Evolutionary conservation across 2,888 invertebrate genomes (phyloP).

Genomic region (Scaptomyza flava): DNA sequence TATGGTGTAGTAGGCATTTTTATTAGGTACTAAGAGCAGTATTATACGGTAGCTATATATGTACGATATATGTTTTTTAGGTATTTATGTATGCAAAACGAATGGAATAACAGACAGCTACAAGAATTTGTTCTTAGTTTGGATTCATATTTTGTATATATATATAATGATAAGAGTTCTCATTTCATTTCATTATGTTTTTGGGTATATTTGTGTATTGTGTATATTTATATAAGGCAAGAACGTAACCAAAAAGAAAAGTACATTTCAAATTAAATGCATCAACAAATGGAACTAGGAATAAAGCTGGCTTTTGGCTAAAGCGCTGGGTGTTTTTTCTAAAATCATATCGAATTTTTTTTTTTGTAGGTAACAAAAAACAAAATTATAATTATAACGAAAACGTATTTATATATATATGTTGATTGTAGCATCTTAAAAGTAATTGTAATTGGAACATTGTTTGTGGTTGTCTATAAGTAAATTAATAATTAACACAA

Average conservation of each 20-base stretch:
- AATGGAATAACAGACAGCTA: slow-evolving; percentile 82
- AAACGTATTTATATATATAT: slow-evolving; percentile 26
- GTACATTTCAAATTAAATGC: slow-evolving; percentile 44
- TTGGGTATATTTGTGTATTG: slow-evolving; percentile 5
- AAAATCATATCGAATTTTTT: slow-evolving; percentile 22
- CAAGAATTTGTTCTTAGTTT: slow-evolving; percentile 60
- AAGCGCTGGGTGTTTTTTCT: slow-evolving; percentile 30
- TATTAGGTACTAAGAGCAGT: slow-evolving; percentile 14
- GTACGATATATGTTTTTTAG: slow-evolving; percentile 14
- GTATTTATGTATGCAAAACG: slow-evolving; percentile 54
- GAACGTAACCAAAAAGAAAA: slow-evolving; percentile 28
- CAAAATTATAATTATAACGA: slow-evolving; percentile 18
- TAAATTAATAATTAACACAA: slow-evolving; percentile 55
- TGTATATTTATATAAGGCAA: slow-evolving; percentile 15
- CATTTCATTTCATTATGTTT: slow-evolving; percentile 32
- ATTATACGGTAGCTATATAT: slow-evolving; percentile 22
- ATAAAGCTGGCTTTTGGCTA: slow-evolving; percentile 50
- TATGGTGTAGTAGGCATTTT: slow-evolving; percentile 27
- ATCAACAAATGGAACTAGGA: slow-evolving; percentile 58
- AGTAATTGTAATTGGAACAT: slow-evolving; percentile 40
- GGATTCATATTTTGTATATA: slow-evolving; percentile 14
- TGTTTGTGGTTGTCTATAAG: slow-evolving; percentile 35
- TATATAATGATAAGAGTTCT: slow-evolving; percentile 15
- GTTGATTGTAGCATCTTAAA: slow-evolving; percentile 37
- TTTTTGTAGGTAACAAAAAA: slow-evolving; percentile 20